Conservation (phyloP, 1,140 invertebrate species). For the Conus betulinus region DNA sequence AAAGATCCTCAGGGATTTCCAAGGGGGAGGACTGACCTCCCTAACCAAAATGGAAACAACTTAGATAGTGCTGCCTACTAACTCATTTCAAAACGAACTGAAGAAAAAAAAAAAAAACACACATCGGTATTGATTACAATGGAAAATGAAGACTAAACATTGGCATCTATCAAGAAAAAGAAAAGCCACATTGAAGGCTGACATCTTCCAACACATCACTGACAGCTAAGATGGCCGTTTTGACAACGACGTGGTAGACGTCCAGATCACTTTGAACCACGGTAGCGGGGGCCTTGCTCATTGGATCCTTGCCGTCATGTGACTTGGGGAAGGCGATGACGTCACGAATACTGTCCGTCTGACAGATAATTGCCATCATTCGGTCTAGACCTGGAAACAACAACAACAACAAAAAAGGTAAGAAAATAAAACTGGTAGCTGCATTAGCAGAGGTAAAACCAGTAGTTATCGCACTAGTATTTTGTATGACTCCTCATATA, state of each 20-base stretch:
- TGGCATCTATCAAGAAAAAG: not conserved
- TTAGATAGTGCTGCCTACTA: no score
- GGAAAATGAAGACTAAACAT: not conserved
- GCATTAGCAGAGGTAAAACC: not conserved
- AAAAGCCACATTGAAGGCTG: not conserved
- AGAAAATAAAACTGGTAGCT: not conserved
- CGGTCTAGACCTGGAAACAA: conserved; percentile 86
- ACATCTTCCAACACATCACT: not conserved
- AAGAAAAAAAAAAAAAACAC: not conserved
- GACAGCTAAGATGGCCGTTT: not conserved
- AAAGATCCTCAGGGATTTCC: no score
- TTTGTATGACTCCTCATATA: no score
- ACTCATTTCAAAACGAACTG: no score
- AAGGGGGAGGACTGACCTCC: no score
- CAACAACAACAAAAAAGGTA: not conserved
- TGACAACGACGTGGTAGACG: conserved; percentile 64
- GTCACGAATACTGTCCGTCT: conserved; percentile 89
- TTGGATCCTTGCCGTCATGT: conserved; percentile 89
- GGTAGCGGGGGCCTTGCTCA: conserved; percentile 86
- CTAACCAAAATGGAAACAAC: no score
- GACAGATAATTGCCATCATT: conserved; percentile 87
- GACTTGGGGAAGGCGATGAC: conserved; percentile 99
- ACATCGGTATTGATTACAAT: not conserved
- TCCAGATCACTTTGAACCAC: conserved; percentile 80
- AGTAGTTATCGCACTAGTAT: no score